Evolutionary conservation across 2,113 vertebrate species (phyloP), one percentile per base, ranked within the genome.

Genomic region (Crotalus helleri): DNA sequence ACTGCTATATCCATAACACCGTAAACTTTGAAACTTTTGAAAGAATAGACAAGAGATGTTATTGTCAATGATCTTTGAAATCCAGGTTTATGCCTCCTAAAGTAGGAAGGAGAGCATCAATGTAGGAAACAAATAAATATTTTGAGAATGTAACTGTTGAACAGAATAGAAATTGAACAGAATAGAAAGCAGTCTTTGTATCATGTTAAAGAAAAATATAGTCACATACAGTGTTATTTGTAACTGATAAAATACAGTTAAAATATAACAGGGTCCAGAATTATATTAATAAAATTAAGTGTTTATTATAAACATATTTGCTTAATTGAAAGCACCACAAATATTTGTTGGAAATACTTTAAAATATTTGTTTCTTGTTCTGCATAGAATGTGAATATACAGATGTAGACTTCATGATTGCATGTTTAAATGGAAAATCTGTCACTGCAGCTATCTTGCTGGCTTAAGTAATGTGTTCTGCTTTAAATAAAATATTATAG

Each of bases 401-500:
- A 39, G 59, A 53, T 90, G 94, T 24, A 58, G 46, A 93, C 85
- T 92, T 90, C 96, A 87, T 94, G 92, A 54, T 51, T 94, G 13
- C 23, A 4, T 92, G 26, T 93, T 95, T 95, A 94, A 95, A 95
- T 95, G 29, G 3, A 89, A 92, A 93, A 93, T 33, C 85, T 9
- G 85, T 95, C 57, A 53, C 86, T 91, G 95, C 51, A 93, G 64
- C 95, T 94, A 95, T 93, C 94, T 95, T 95, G 91, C 91, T 57
- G 0, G 0, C 88, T 96, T 96, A 92, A 93, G 88, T 95, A 93
- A 95, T 86, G 57, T 93, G 92, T 95, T 90, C 90, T 97, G 94
- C 92, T 97, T 97, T 97, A 96, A 97, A 97, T 97, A 95, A 97
- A 95, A 95, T 96, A 95, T 94, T 96, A 96, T 88, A 54, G 95